These are phyloP conservation scores for Eretmocerus hayati DNA, from an alignment of 2,888 invertebrate species.

Conservation along the genomic window DNA sequence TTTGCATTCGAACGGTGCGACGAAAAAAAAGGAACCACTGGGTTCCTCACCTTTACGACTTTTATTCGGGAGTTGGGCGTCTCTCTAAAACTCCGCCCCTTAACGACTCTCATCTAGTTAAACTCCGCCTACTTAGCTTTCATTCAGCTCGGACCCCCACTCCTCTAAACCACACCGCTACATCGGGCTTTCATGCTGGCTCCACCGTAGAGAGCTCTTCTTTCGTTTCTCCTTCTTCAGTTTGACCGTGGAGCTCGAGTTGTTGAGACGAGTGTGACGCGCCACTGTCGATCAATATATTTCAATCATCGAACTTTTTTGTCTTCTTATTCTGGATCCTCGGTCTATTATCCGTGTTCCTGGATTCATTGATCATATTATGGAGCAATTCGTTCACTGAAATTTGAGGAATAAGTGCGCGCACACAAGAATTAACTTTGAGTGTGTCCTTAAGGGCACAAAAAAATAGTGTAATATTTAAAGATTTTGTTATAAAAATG, in stretches of 20 bases:
- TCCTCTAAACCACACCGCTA: constrained; percentile 20
- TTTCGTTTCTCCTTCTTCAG: constrained; percentile 29
- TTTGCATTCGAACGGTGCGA: constrained; percentile 1
- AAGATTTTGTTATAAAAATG: constrained; percentile 27
- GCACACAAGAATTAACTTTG: too few relatives aligned
- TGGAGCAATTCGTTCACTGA: too few relatives aligned
- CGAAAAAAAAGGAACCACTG: background rate
- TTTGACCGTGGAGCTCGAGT: constrained; percentile 43
- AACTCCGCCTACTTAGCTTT: constrained; percentile 21
- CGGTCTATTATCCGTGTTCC: too few relatives aligned
- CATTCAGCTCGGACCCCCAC: constrained; percentile 12
- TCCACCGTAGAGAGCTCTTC: constrained; percentile 10
- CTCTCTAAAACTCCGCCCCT: background rate
- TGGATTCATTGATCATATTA: too few relatives aligned
- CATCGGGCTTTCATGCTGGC: constrained; percentile 14
- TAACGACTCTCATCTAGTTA: background rate
- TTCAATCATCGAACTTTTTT: too few relatives aligned
- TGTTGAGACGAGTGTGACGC: constrained; percentile 30
- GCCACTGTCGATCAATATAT: too few relatives aligned
- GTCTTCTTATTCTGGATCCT: too few relatives aligned
- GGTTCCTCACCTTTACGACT: too few relatives aligned
- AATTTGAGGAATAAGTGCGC: too few relatives aligned
- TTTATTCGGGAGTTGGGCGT: too few relatives aligned
- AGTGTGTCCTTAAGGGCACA: too few relatives aligned
- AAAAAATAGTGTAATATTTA: background rate